Evolutionary conservation across 2,797 vertebrate genomes (phyloP), one percentile per base, ranked within the genome.

Genomic region (Paguma larvata): DNA sequence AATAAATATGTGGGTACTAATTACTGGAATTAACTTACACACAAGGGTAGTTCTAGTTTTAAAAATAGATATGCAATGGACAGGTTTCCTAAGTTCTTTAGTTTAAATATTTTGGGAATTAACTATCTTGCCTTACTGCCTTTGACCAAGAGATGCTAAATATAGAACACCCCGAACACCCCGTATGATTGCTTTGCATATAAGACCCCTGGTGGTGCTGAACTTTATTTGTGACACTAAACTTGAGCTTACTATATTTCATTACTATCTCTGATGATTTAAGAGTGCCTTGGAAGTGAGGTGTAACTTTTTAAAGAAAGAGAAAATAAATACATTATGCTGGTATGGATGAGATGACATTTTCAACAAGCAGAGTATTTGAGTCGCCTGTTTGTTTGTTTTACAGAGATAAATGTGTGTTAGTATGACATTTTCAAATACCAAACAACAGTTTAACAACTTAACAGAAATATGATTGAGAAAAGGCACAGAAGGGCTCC

Each of bases 381-480:
- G 94, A 95, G 90, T 80, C 78, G 11, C 38, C 93, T 96, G 25
- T 77, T 75, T 51, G 44, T 87, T 98, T 98, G 68, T 96, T 97
- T 98, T 78, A 73, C 38, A 83, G 92, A 97, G 92, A 97, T 98
- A 98, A 97, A 91, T n/a, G 75, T 96, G 23, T 98, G 96, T 97
- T 85, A 46, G 70, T 15, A 44, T n/a, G 93, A 32, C 1, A 46
- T 97, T 98, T 97, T 72, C 12, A 95, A 98, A 97, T 93, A 93
- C 18, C 13, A 93, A 68, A 89, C 41, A 94, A 77, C 73, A 89
- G 59, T 78, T 96, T 92, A 97, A 97, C 65, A 90, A 96, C 0
- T 48, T 91, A 90, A 94, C 72, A 85, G 38, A 97, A 97, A 83
- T 85, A 75, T 34, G 0, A 96, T 65, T 92, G 34, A 87, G 6